Conservation (phyloP, 2,797 vertebrate species). For the Rhodeus uyekii region DNA sequence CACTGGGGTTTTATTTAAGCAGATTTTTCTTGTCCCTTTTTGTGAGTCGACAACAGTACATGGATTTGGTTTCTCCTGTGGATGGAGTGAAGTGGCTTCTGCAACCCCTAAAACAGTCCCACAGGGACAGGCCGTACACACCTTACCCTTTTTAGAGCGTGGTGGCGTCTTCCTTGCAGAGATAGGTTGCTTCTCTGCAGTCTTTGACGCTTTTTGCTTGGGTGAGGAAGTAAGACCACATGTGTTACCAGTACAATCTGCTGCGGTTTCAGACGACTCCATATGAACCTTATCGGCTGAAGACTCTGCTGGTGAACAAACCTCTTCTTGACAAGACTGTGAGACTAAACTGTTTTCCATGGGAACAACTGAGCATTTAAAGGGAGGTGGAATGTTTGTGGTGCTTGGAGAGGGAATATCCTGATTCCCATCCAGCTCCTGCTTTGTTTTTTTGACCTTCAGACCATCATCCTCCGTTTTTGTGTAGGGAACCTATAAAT, state of each 20-base stretch:
- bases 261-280: neutral
- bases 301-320: neutral
- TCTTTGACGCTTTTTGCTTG: neutral
- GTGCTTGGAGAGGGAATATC: neutral
- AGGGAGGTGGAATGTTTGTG: neutral
- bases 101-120: constrained; percentile 57
- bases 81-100: constrained; percentile 21
- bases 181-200: neutral
- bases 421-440: neutral
- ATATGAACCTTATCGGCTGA: neutral
- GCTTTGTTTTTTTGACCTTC: constrained; percentile 48
- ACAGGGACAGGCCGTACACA: constrained; percentile 66
- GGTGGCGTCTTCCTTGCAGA: constrained; percentile 34
- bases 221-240: neutral
- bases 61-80: constrained; percentile 11
- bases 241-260: neutral
- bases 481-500: constrained; percentile 17
- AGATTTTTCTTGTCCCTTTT: neutral
- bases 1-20: neutral
- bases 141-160: constrained; percentile 35
- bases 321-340: constrained; percentile 6
- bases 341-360: neutral
- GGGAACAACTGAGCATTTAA: constrained; percentile 13
- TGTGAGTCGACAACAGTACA: neutral
- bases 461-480: neutral